Percentiles rank a stretch among this genome's conserved stretches.
Evolutionary conservation across 2,888 invertebrate species (phyloP).

Genomic region (Eumerus sabulonum): DNA sequence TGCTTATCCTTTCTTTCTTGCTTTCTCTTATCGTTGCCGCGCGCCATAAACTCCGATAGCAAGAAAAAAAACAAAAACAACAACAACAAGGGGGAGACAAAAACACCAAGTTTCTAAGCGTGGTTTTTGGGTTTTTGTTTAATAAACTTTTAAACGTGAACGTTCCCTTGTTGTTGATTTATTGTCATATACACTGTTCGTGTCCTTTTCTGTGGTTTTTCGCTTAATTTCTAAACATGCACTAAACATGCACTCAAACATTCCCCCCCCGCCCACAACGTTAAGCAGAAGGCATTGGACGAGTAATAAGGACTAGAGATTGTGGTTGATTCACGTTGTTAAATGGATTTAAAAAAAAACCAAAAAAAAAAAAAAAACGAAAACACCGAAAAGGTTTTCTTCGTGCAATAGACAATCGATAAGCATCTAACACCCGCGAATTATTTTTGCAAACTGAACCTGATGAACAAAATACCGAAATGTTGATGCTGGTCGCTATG

Average conservation of each 20-base stretch:
- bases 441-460: constrained; percentile 58
- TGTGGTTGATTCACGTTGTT: constrained; percentile 1
- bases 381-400: constrained; percentile 19
- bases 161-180: not conserved
- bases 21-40: constrained; percentile 25
- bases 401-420: constrained; percentile 43
- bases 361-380: constrained; percentile 2
- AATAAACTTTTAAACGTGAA: not conserved
- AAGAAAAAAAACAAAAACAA: constrained; percentile 6
- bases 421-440: constrained; percentile 58
- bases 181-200: not conserved
- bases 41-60: constrained; percentile 3
- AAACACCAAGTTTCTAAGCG: constrained; percentile 22
- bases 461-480: constrained; percentile 44
- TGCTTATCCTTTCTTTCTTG: constrained; percentile 14
- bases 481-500: constrained; percentile 34
- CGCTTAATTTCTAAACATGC: too few species aligned
- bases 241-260: too few species aligned
- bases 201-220: constrained; percentile 3
- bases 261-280: too few species aligned
- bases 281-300: too few species aligned
- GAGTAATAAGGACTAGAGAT: too few species aligned
- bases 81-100: not conserved
- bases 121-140: constrained; percentile 6
- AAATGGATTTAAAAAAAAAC: not conserved